Base-by-base conservation (phyloP, 1,140 invertebrate genomes). In the Drosophila pachea region DNA sequence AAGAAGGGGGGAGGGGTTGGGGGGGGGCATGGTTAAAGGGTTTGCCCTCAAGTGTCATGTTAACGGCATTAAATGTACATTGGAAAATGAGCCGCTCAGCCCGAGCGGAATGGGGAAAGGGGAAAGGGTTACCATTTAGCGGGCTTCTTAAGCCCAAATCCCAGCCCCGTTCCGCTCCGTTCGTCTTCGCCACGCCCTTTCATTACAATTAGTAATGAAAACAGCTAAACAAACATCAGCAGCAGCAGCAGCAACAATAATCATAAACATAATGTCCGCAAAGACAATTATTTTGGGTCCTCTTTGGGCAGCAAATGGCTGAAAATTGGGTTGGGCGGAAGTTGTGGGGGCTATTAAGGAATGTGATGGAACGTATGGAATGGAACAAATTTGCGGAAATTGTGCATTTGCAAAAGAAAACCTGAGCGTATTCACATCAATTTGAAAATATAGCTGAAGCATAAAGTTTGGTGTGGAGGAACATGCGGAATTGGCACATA, bases 1-100 rank as follows among this genome's bases (percentile, higher is more conserved):
- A 42, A n/a, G 45, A 7, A 6, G 3, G 4, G 0, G n/a, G 22
- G 35, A 4, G 22, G 12, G 22, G 9, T 12, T 14, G 7, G 42
- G 6, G 56, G 6, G 16, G 5, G 38, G 4, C 4, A 22, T 7
- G 14, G 42, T 11, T 7, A 31, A 5, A 55, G 59, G 60, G 67
- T 55, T 75, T 76, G 84, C 76, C 79, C 81, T 79, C 81, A 79
- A 84, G 76, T 84, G 79, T 84, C 76, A 86, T 84, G 81, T 86
- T 76, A 86, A 83, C 73, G 75, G 75, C 73, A 68, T 67, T 71
- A 83, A 86, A 74, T 72, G 74, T 65, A 45, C 63, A 58, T 31
- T 35, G 54, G 22, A 16, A 53, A 53, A 65, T 14, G 43, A 47
- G 47, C 54, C 55, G 38, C 38, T 22, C 22, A 55, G 36, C 54